Base-by-base conservation (phyloP, 2,113 vertebrate species). In the Picathartes gymnocephalus region DNA sequence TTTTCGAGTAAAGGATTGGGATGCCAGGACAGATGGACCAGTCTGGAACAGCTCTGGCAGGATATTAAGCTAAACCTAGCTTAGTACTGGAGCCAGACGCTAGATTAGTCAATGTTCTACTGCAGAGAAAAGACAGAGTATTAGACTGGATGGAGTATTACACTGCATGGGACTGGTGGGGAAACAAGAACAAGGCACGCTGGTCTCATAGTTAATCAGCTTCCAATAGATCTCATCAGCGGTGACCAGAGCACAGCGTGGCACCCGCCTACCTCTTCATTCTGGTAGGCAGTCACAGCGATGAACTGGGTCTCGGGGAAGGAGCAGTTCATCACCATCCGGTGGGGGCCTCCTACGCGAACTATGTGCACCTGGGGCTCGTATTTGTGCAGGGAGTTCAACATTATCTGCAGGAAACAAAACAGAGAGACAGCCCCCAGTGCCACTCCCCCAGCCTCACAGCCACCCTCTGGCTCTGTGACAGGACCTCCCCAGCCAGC, bases 301-400 rank as follows among this genome's bases (percentile, higher is more conserved):
- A 99, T 99, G 97, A 99, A 99, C 97, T 99, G 99, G 1, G 99
- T 99, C 79, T 99, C 99, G 3, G 98, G 98, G 95, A 99, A 99
- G 84, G 99, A 99, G 53, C 99, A 98, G 95, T 99, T 99, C 95
- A 98, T 99, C 42, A 99, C 98, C 98, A 99, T 98, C 21, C 98
- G 98, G 74, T 99, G 99, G 39, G 97, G 97, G 2, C 98, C 98
- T 35, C 99, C 99, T 5, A 99, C 99, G 0, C 99, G 98, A 33
- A 99, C 99, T 42, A 99, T 99, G 96, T 99, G 99, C 60, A 99
- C 98, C 95, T 99, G 99, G 19, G 99, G 99, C 87, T 99, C 98
- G 4, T 99, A 99, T 62, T 99, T 99, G 85, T 99, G 99, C 76
- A 99, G 98, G 8, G 99, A 99, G 96, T 99, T 99, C 97, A 99